A percentile compares a stretch with the other conserved stretches of the same genome.
These are phyloP conservation scores for Perca flavescens DNA, from an alignment of 2,113 vertebrate genomes.

Conservation along the genomic window DNA sequence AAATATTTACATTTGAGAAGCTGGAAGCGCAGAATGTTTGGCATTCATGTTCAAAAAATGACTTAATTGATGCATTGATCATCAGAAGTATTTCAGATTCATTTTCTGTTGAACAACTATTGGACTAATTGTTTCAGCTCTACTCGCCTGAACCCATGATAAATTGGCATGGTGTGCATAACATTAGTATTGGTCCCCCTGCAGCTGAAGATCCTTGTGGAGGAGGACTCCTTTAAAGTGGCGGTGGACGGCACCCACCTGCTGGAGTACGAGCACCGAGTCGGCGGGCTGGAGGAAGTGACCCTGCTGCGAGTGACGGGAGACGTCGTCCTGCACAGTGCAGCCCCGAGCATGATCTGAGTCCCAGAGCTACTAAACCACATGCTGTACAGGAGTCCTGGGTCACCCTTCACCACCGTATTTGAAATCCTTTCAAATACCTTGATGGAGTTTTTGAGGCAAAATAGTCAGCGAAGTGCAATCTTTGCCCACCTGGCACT, in stretches of 20 bases:
- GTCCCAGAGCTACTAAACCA: background rate
- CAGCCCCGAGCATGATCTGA: constrained; percentile 84
- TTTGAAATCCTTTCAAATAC: constrained; percentile 36
- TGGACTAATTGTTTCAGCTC: too few species aligned
- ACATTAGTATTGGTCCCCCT: background rate
- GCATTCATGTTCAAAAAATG: too few species aligned
- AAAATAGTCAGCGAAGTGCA: constrained; percentile 39
- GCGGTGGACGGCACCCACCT: constrained; percentile 84
- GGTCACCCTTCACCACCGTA: constrained; percentile 35
- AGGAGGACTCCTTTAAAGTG: constrained; percentile 84
- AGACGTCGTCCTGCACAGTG: constrained; percentile 81
- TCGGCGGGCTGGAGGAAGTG: constrained; percentile 82
- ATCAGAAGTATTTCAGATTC: background rate
- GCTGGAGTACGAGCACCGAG: constrained; percentile 85
- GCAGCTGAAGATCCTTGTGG: constrained; percentile 87
- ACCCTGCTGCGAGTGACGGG: constrained; percentile 80
- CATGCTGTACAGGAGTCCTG: background rate
- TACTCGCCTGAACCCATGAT: too few species aligned
- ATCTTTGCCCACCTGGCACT: constrained; percentile 37
- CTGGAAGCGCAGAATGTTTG: too few species aligned
- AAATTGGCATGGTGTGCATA: background rate
- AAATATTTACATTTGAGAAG: too few species aligned
- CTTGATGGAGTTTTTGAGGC: constrained; percentile 43
- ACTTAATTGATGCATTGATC: too few species aligned
- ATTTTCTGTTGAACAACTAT: background rate